A percentile compares a stretch with the other conserved stretches of the same genome.
These are phyloP conservation scores for Dynastes hyllus DNA, from an alignment of 2,888 invertebrate species.

Conservation along the genomic window DNA sequence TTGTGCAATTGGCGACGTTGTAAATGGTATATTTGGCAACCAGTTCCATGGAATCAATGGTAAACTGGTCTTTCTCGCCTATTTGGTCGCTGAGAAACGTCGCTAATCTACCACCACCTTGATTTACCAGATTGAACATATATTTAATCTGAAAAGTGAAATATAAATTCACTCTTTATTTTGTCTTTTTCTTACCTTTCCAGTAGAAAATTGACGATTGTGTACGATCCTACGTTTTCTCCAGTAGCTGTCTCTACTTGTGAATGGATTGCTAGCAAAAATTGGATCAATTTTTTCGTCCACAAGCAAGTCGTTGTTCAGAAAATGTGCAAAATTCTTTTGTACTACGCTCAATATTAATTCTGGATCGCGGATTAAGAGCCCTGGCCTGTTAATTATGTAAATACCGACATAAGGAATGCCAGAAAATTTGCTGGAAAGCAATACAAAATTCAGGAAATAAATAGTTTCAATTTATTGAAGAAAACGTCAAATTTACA, in stretches of 20 bases:
- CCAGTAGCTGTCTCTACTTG: constrained; percentile 69
- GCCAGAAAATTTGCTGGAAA: constrained; percentile 32
- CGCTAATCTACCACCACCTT: constrained; percentile 67
- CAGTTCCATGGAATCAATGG: constrained; percentile 67
- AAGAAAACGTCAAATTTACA: too few species aligned
- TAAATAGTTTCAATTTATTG: too few species aligned
- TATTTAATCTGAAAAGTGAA: constrained; percentile 64
- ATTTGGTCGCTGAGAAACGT: constrained; percentile 64
- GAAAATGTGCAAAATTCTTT: constrained; percentile 62
- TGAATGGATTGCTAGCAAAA: constrained; percentile 68
- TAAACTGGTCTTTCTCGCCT: constrained; percentile 60
- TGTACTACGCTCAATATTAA: constrained; percentile 58
- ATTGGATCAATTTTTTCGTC: constrained; percentile 68
- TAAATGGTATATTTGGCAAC: constrained; percentile 67
- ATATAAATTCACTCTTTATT: background rate
- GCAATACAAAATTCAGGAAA: too few species aligned
- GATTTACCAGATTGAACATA: constrained; percentile 69
- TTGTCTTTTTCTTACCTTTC: background rate
- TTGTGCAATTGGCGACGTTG: constrained; percentile 67
- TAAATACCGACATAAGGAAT: constrained; percentile 59
- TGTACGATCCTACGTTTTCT: constrained; percentile 69
- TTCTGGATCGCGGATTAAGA: constrained; percentile 59
- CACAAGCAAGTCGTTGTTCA: constrained; percentile 60
- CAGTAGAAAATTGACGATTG: constrained; percentile 15
- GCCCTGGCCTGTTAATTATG: constrained; percentile 56